Percentiles rank a stretch among this genome's conserved stretches.
phyloP scores from a whole-genome alignment of 2,888 invertebrate genomes.

The Temnothorax unifasciatus region DNA sequence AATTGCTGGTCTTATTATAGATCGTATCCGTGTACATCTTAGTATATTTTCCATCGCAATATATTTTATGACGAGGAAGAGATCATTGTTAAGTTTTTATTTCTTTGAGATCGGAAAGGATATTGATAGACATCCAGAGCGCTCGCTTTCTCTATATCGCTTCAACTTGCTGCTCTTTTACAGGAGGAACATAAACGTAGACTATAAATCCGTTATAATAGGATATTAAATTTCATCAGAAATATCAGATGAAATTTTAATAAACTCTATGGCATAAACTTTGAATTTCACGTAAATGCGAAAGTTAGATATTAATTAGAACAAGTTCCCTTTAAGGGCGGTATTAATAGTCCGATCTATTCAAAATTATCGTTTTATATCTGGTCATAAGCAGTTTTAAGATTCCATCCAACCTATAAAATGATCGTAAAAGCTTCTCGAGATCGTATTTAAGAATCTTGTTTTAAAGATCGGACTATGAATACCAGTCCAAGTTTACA shows the following conservation, averaged over 20 bases:
- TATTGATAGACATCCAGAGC: constrained; percentile 13
- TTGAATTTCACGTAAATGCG: not conserved
- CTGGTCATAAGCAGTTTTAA: not conserved
- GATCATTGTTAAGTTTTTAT: not conserved
- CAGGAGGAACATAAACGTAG: not conserved
- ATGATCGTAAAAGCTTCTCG: not conserved
- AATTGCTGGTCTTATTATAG: not conserved
- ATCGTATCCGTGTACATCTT: not conserved
- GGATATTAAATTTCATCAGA: not conserved
- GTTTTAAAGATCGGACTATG: not conserved
- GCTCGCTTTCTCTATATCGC: not conserved
- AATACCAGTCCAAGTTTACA: not conserved
- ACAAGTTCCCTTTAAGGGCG: not conserved
- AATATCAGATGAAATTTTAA: not conserved
- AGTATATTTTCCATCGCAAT: not conserved
- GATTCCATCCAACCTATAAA: not conserved
- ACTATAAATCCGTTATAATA: not conserved
- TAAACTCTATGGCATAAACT: not conserved
- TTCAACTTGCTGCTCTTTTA: not conserved
- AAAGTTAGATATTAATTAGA: not conserved
- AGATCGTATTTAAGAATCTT: not conserved
- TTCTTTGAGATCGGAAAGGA: not conserved
- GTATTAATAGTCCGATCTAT: not conserved
- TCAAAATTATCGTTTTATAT: not conserved
- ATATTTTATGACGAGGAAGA: constrained; percentile 30